Conservation (phyloP, 2,797 vertebrate genomes). For the Momotus momota region DNA sequence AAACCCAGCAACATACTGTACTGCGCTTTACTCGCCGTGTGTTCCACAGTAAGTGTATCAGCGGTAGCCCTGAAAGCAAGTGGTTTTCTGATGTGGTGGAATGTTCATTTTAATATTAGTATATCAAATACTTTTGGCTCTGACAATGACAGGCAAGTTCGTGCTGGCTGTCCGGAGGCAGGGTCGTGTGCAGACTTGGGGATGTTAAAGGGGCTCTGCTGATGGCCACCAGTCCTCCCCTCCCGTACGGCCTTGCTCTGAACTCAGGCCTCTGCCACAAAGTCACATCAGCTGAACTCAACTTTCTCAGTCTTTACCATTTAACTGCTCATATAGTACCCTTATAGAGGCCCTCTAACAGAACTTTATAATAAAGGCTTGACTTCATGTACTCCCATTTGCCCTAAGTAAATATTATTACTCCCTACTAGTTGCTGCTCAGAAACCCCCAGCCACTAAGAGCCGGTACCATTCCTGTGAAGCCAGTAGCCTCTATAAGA, state of each 20-base stretch:
- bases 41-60: slow-evolving; percentile 52
- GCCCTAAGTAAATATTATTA: background rate
- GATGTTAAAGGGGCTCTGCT: background rate
- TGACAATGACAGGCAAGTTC: slow-evolving; percentile 39
- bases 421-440: background rate
- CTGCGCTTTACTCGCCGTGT: background rate
- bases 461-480: background rate
- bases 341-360: background rate
- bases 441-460: background rate
- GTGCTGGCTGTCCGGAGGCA: background rate
- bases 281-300: background rate
- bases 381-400: background rate
- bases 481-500: background rate
- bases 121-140: slow-evolving; percentile 36
- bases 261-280: background rate
- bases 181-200: background rate
- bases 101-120: slow-evolving; percentile 33
- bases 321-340: fast-evolving
- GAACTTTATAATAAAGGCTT: background rate
- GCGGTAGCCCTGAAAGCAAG: background rate
- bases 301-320: background rate
- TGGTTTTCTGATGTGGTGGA: slow-evolving; percentile 17
- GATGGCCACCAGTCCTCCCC: background rate
- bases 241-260: background rate
- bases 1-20: slow-evolving; percentile 13